phyloP scores from a whole-genome alignment of 2,113 vertebrate genomes.

The Petromus typicus region DNA sequence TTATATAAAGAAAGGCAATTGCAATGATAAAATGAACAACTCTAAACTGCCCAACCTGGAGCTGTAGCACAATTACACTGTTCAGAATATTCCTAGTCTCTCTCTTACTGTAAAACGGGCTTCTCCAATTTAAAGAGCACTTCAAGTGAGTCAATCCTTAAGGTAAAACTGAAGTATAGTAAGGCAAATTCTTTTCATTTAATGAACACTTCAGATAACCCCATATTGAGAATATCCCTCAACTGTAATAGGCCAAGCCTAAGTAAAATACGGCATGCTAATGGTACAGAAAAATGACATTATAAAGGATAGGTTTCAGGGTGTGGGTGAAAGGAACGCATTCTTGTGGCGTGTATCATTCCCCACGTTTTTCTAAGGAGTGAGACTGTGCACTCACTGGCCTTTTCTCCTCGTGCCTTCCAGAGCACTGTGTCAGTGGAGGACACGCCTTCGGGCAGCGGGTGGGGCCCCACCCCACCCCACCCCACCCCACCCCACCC shows the following conservation, averaged over 20 bases:
- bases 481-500: constrained; percentile 63
- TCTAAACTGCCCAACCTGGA: not conserved
- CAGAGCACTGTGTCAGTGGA: not conserved
- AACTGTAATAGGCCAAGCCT: not conserved
- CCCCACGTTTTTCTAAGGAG: constrained; percentile 60
- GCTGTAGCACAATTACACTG: not conserved
- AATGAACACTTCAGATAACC: not conserved
- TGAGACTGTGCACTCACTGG: constrained; percentile 58
- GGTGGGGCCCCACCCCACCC: constrained; percentile 28
- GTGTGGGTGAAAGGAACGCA: constrained; percentile 71
- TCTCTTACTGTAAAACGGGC: not conserved
- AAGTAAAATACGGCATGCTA: not conserved
- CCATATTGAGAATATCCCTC: not conserved
- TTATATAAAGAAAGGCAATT: constrained; percentile 23
- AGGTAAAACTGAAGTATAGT: not conserved
- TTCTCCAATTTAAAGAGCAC: not conserved
- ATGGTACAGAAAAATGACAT: constrained; percentile 47
- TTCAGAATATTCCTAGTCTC: not conserved
- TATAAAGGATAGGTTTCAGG: constrained; percentile 53
- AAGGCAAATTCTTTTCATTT: not conserved
- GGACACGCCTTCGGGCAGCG: constrained; percentile 21
- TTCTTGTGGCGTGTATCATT: constrained; percentile 83
- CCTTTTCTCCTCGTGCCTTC: constrained; percentile 6
- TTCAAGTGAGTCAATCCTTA: not conserved
- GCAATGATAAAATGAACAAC: not conserved